These are phyloP conservation scores for Bombyx mori DNA, from an alignment of 1,140 invertebrate species.

Conservation along the genomic window DNA sequence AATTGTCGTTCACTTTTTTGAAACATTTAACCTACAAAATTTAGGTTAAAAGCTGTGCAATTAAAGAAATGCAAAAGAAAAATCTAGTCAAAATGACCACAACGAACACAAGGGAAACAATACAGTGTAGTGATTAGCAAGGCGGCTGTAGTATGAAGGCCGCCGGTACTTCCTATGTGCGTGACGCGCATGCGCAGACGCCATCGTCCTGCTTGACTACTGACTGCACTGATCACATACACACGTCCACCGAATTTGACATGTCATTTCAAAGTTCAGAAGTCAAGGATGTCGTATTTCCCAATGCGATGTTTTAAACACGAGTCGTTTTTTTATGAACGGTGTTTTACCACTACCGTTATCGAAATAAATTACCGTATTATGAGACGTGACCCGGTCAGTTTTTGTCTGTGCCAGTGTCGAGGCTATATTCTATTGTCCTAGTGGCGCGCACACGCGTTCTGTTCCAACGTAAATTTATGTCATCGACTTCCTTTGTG, in stretches of 20 bases:
- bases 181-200: conserved; percentile 50
- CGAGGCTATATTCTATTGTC: conserved; percentile 22
- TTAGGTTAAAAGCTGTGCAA: no score
- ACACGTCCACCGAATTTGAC: no score
- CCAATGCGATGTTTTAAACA: no score
- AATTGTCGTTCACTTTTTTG: no score
- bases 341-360: no score
- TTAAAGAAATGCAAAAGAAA: no score
- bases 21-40: no score
- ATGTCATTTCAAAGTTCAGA: no score
- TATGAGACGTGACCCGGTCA: conserved; percentile 38
- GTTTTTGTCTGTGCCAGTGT: conserved; percentile 33
- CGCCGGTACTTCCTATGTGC: conserved; percentile 61
- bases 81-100: conserved; percentile 10
- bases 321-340: no score
- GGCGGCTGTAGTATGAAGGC: conserved; percentile 54
- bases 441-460: neutral
- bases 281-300: no score
- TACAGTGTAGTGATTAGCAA: conserved; percentile 33
- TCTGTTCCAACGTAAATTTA: neutral
- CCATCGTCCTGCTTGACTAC: conserved; percentile 5
- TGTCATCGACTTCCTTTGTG: conserved; percentile 8
- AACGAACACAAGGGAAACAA: conserved; percentile 30
- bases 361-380: no score
- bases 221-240: neutral